Percentiles rank a stretch among this genome's conserved stretches.
These are phyloP conservation scores for Microcebus griseorufus DNA, from an alignment of 2,113 vertebrate genomes.

Conservation along the genomic window DNA sequence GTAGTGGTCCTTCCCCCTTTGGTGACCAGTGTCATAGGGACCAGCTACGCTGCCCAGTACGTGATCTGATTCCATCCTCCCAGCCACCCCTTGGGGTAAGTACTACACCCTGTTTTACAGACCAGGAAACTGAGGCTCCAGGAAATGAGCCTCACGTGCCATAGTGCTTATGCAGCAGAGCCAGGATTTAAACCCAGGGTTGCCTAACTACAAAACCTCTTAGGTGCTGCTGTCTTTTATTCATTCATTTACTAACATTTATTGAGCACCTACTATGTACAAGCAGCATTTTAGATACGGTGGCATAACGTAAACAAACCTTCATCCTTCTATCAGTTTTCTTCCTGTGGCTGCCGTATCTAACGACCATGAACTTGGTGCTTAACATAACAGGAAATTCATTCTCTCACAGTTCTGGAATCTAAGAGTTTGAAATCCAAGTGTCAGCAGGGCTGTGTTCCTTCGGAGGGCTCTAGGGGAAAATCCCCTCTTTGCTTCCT, in stretches of 20 bases:
- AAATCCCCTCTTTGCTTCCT: not conserved
- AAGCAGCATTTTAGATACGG: not conserved
- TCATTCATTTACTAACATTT: not conserved
- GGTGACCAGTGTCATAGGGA: fast-evolving
- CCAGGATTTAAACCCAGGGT: not conserved
- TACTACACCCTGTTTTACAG: not conserved
- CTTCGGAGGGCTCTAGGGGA: not conserved
- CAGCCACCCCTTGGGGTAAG: fast-evolving
- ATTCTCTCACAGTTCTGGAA: not conserved
- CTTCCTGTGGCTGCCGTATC: not conserved
- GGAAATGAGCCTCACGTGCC: not conserved
- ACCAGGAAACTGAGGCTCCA: not conserved
- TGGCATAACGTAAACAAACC: not conserved
- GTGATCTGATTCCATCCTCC: not conserved
- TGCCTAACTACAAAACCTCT: not conserved
- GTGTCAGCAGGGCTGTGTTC: too few species aligned
- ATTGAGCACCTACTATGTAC: not conserved
- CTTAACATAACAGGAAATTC: not conserved
- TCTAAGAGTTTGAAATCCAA: not conserved
- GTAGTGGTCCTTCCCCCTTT: fast-evolving
- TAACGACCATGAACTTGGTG: not conserved
- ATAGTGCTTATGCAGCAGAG: not conserved
- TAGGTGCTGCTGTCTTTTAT: fast-evolving
- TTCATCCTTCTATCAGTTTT: not conserved
- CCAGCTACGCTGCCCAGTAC: fast-evolving